A percentile compares a stretch with the other conserved stretches of the same genome.
phyloP scores from a whole-genome alignment of 2,797 vertebrate species.

The Myotis pilosus region DNA sequence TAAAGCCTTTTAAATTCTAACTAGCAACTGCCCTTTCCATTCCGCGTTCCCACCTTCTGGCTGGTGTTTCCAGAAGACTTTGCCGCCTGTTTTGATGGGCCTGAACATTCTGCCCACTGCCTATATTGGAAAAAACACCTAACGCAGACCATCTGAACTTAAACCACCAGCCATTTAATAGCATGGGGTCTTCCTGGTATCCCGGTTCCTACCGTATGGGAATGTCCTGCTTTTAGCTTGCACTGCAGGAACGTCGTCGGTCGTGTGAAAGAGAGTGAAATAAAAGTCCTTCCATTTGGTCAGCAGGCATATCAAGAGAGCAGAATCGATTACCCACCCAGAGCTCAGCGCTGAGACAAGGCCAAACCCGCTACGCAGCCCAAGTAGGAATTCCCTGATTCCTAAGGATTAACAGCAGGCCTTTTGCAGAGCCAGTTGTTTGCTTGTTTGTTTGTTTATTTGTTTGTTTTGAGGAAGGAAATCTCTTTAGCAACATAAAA shows the following conservation, averaged over 20 bases:
- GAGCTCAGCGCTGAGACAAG: neutral
- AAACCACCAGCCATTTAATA: neutral
- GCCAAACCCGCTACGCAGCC: neutral
- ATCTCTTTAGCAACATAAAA: conserved; percentile 18
- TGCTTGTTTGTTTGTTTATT: neutral
- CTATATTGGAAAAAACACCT: neutral
- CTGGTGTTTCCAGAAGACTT: neutral
- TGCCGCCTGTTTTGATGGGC: neutral
- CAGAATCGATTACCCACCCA: neutral
- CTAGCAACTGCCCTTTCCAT: neutral
- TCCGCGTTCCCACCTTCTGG: conserved; percentile 36
- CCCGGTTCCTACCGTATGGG: neutral
- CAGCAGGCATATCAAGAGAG: neutral
- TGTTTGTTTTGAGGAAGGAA: neutral
- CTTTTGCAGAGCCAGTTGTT: neutral
- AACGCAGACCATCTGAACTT: neutral
- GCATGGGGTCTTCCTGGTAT: neutral
- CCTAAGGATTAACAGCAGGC: neutral
- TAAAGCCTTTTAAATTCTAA: conserved; percentile 57
- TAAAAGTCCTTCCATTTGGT: neutral
- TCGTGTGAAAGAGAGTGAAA: neutral
- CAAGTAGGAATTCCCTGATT: neutral
- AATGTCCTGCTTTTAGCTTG: conserved; percentile 12
- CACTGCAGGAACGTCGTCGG: neutral
- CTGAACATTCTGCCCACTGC: neutral